Percentiles rank a stretch among this genome's conserved stretches.
These are phyloP conservation scores for Caenorhabditis panamensis DNA, from an alignment of 2,888 invertebrate species.

Conservation along the genomic window DNA sequence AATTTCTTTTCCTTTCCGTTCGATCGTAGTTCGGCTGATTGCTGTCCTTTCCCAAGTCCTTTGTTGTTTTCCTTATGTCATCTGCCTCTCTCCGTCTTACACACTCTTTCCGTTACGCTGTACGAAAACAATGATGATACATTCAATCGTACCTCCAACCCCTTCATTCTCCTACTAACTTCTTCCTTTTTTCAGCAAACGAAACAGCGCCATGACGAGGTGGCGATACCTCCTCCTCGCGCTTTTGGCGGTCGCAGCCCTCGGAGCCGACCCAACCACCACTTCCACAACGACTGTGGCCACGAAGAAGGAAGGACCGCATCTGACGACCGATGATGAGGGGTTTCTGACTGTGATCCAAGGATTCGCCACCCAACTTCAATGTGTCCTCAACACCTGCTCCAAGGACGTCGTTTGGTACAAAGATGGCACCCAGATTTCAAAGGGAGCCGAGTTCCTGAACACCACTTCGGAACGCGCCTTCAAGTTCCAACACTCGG, in stretches of 20 bases:
- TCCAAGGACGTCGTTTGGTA: slow-evolving; percentile 74
- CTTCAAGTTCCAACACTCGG: slow-evolving; percentile 74
- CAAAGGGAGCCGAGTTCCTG: slow-evolving; percentile 75
- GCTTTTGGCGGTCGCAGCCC: slow-evolving; percentile 14
- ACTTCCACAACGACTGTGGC: slow-evolving; percentile 15
- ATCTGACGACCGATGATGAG: slow-evolving; percentile 67
- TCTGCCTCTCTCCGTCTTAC: slow-evolving; percentile 8
- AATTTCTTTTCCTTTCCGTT: not conserved
- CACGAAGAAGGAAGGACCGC: slow-evolving; percentile 36
- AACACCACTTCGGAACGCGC: slow-evolving; percentile 67
- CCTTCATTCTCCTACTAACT: slow-evolving; percentile 13
- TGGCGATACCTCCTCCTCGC: slow-evolving; percentile 49
- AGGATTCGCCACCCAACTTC: slow-evolving; percentile 78
- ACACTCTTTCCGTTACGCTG: slow-evolving; percentile 10
- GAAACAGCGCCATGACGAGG: slow-evolving; percentile 42
- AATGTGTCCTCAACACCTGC: slow-evolving; percentile 77
- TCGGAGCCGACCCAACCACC: slow-evolving; percentile 13
- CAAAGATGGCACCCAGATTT: slow-evolving; percentile 77
- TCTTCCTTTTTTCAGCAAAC: too few species aligned
- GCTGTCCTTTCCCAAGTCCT: slow-evolving; percentile 19
- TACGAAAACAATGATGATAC: slow-evolving; percentile 16
- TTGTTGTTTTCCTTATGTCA: slow-evolving; percentile 23
- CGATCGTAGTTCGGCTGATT: slow-evolving; percentile 1
- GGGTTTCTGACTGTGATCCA: slow-evolving; percentile 77
- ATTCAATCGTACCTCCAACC: slow-evolving; percentile 13